Evolutionary conservation across 2,888 invertebrate species (phyloP), one percentile per base, ranked within the genome.

Genomic region (Apantesis nais): DNA sequence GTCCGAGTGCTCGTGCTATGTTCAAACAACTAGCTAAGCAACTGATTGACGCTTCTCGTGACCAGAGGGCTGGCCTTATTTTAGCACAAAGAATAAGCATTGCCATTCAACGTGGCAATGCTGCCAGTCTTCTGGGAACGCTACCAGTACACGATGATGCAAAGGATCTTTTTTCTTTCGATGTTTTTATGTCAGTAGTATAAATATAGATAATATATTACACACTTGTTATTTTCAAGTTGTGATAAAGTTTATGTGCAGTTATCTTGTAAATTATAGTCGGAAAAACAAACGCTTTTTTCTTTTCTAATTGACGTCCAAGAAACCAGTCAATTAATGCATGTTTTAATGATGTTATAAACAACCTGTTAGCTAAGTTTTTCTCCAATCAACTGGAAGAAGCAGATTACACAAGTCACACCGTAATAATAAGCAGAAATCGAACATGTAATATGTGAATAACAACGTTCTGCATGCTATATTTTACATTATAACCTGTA

Each of bases 321-420:
- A 16, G 34, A 67, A 64, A 31, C 60, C 63, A 48, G 39, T 67
- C 71, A 64, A 65, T 67, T 64, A 60, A 52, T 67, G 52, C 37
- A 31, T 1, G 58, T 64, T 67, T 41, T 65, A 71, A 78, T 73
- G 52, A 73, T 73, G 68, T 68, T 68, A 67, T 70, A 34, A 25
- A 65, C 34, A 63, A 65, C 61, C 70, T 63, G 60, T 48, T 61
- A 62, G 58, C 0, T 29, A 34, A 62, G 72, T 78, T 75, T 79
- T 74, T 74, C n/a, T 61, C 48, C 61, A 31, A 63, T 64, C 34
- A 69, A 62, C 64, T 71, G 60, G 48, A 65, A 62, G 71, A 60
- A 60, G 31, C n/a, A 31, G 66, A 71, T 71, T 64, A 39, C 16
- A 72, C 68, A 67, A 61, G 31, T 14, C 39, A 31, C 34, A 71